Base-by-base conservation (phyloP, 1,140 invertebrate species). In the Gyrodactylus bullatarudis region DNA sequence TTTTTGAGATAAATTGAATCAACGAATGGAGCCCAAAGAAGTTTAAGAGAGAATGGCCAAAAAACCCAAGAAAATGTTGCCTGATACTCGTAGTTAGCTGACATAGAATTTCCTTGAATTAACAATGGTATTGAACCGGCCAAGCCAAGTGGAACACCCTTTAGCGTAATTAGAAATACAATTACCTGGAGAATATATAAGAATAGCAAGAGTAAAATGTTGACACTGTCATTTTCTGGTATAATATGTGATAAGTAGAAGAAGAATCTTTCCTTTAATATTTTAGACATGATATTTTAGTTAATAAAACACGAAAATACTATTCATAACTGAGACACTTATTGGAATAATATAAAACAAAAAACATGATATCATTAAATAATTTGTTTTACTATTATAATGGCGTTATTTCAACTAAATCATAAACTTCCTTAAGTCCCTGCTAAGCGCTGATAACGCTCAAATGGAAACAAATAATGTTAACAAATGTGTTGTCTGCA, bases 21-120 rank as follows among this genome's bases (percentile, higher is more conserved):
- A 0, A 98, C 91, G 77, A 98, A 85, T 0, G 94, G 94, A 1
- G 94, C 95, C 95, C 94, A 99, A 68, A 99, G 78, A 25, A 98
- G 80, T 82, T 99, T 99, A 21, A 98, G 82, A 80, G 82, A 83
- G 78, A 96, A 99, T 0, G 95, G 95, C 94, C 94, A 99, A 76
- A 86, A 87, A 0, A 91, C 91, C 78, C 98, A 92, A 82, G 91
- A 95, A 79, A 98, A 99, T 78, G 93, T 86, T n/a, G 94, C 94
- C 86, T 98, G 86, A 20, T 80, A 77, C 69, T 75, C n/a, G 21
- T 34, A 73, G 21, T n/a, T 25, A 20, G 26, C 72, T 24, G 68
- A 27, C 26, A 8, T 68, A 72, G 72, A 23, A 54, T n/a, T n/a
- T 54, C 34, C 34, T 21, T 68, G 34, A 22, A 73, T 20, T 23